phyloP scores from a whole-genome alignment of 2,797 vertebrate species.

The Sebastes jordani region DNA sequence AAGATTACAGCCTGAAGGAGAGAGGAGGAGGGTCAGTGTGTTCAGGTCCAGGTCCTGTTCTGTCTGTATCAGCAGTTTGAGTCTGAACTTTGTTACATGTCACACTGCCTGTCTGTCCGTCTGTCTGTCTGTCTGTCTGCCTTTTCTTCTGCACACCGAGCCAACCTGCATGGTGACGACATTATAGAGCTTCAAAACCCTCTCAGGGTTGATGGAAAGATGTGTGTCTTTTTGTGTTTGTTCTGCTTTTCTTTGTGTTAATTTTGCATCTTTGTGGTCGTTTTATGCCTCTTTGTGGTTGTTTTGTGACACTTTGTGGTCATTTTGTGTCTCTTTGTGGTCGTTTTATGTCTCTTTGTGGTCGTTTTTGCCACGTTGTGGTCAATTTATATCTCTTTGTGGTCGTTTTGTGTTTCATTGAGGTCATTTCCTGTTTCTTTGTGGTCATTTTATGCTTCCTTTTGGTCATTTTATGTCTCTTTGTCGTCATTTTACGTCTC shows the following conservation, averaged over 20 bases:
- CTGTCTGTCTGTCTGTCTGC: no score
- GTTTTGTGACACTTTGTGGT: rapidly evolving
- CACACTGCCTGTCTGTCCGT: neutral
- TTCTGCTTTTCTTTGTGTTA: no score
- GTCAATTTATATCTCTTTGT: no score
- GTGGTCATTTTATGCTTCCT: no score
- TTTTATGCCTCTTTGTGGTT: neutral
- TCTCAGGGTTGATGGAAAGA: neutral
- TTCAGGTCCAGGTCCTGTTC: neutral
- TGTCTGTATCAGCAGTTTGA: neutral
- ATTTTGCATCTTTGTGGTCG: neutral
- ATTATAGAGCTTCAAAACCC: neutral
- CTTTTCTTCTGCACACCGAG: neutral
- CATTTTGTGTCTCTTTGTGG: no score
- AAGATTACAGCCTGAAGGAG: constrained; percentile 34
- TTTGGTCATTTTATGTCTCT: no score
- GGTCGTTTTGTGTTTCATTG: no score
- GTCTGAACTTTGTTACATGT: neutral
- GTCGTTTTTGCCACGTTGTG: no score
- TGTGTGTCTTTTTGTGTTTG: no score
- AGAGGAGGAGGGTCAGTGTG: neutral
- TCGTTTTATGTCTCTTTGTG: no score
- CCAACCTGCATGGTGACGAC: neutral
- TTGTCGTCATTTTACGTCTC: neutral
- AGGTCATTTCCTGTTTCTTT: no score